Evolutionary conservation across 2,888 invertebrate genomes (phyloP).

Genomic region (Metacarcinus magister): DNA sequence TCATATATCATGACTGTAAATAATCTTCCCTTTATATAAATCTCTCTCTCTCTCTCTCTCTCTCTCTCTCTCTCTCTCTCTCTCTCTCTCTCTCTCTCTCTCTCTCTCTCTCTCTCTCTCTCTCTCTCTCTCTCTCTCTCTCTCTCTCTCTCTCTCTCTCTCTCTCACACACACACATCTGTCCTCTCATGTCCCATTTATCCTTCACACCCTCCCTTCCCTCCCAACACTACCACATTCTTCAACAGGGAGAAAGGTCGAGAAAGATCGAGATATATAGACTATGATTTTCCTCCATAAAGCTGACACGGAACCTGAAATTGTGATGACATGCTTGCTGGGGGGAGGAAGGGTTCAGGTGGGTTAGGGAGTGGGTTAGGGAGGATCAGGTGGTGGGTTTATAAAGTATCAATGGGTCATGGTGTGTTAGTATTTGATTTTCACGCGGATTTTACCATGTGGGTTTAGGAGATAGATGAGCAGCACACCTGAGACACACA

Average conservation of each 20-base stretch:
- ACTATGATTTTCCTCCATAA: too few species aligned
- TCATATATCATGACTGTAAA: background rate
- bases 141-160: conserved; percentile 26
- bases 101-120: conserved; percentile 8
- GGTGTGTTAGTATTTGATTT: too few species aligned
- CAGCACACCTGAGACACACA: too few species aligned
- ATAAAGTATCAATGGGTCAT: too few species aligned
- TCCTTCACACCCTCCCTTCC: background rate
- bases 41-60: background rate
- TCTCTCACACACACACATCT: background rate
- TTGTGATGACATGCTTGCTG: too few species aligned
- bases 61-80: background rate
- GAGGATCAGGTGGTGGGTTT: too few species aligned
- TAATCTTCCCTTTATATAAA: background rate
- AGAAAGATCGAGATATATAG: background rate
- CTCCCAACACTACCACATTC: background rate
- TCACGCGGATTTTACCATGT: too few species aligned
- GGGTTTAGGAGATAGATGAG: too few species aligned
- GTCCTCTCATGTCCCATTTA: too few species aligned
- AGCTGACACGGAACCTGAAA: too few species aligned
- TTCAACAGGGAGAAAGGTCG: background rate
- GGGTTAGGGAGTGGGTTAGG: too few species aligned
- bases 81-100: conserved; percentile 2
- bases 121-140: conserved; percentile 26
- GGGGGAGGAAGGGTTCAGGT: too few species aligned